Conservation (phyloP, 2,797 vertebrate species). For the Microchirus variegatus region DNA sequence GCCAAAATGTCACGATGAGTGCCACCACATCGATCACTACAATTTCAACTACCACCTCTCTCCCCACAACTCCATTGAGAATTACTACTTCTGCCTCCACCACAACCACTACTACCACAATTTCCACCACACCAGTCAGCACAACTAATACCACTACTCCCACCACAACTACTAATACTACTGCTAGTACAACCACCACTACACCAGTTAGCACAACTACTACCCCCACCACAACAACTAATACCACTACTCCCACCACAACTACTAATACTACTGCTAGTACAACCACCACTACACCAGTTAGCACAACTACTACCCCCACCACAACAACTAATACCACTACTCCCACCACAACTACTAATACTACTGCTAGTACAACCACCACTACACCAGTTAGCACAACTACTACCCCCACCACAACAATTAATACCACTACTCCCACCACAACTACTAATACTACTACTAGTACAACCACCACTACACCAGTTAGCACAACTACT, state of each 20-base stretch:
- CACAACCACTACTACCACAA: neutral
- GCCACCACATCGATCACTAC: neutral
- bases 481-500: too few relatives aligned
- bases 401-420: too few relatives aligned
- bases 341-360: neutral
- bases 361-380: neutral
- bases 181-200: too few relatives aligned
- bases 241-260: neutral
- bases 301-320: neutral
- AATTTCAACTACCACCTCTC: neutral
- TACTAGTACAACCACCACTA: too few relatives aligned
- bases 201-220: neutral
- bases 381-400: neutral
- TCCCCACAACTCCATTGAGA: neutral
- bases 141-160: too few relatives aligned
- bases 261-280: fast-evolving
- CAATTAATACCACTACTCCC: neutral
- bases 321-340: fast-evolving
- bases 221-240: neutral
- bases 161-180: too few relatives aligned
- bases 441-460: too few relatives aligned
- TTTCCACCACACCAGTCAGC: too few relatives aligned
- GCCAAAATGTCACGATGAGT: too few relatives aligned
- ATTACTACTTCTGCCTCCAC: neutral
- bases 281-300: neutral